Conservation (phyloP, 64 coral and sea anemone genomes). For the Exaiptasia diaphana region DNA sequence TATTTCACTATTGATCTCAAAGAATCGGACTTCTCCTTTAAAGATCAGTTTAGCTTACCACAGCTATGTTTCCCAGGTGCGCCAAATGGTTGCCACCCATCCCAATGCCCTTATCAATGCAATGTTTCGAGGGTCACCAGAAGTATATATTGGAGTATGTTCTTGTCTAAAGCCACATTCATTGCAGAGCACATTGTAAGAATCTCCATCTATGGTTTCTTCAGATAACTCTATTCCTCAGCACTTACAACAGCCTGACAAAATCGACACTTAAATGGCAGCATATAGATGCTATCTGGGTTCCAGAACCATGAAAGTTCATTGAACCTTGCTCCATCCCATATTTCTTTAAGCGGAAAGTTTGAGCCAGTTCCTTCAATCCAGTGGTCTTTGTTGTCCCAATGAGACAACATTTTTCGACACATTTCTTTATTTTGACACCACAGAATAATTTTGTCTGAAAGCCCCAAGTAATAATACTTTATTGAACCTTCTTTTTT, state of each 20-base stretch:
- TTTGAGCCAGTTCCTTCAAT: neutral
- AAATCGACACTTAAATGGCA: neutral
- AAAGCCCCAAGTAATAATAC: slow-evolving; percentile 30
- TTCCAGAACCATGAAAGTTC: slow-evolving; percentile 4
- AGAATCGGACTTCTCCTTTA: too few relatives aligned
- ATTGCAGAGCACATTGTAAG: neutral
- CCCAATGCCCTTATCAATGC: slow-evolving; percentile 10
- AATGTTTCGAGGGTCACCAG: neutral
- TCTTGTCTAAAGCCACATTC: neutral
- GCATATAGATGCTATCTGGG: neutral
- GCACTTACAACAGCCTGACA: neutral
- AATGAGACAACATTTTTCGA: slow-evolving; percentile 4
- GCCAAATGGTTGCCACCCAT: slow-evolving; percentile 15
- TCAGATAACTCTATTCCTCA: neutral
- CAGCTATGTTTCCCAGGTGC: neutral
- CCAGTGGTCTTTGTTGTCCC: neutral
- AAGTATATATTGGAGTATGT: neutral
- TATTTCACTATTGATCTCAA: too few relatives aligned
- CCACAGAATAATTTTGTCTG: slow-evolving; percentile 1
- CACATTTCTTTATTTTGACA: slow-evolving; percentile 7
- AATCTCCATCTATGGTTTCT: neutral
- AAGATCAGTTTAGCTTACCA: neutral
- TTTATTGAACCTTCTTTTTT: neutral
- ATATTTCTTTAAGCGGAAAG: neutral
- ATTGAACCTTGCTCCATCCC: neutral